Conservation (phyloP, 2,113 vertebrate species). For the Ranitomeya imitator region DNA sequence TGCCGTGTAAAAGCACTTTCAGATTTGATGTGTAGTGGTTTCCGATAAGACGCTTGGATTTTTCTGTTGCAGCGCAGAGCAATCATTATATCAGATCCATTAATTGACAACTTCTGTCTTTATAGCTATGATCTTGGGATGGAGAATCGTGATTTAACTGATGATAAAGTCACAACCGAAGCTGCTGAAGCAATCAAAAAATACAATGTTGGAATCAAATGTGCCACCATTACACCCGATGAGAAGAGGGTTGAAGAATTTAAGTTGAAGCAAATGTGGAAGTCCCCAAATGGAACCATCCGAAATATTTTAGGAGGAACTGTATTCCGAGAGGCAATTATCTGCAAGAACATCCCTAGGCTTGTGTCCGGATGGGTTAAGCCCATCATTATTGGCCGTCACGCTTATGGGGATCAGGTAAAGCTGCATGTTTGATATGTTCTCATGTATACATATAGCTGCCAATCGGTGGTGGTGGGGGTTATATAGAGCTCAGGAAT, state of each 20-base stretch:
- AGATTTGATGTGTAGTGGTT: background rate
- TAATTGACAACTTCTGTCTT: conserved; percentile 22
- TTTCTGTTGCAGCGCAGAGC: background rate
- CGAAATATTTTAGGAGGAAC: conserved; percentile 97
- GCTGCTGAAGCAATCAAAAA: conserved; percentile 91
- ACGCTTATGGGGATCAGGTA: conserved; percentile 96
- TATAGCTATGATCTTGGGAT: conserved; percentile 92
- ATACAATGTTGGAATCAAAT: conserved; percentile 92
- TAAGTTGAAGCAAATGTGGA: conserved; percentile 98
- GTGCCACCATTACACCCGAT: conserved; percentile 96
- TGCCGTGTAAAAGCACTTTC: no score
- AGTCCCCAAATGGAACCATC: conserved; percentile 97
- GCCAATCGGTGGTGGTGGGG: no score
- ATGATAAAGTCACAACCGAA: conserved; percentile 88
- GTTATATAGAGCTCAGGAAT: no score
- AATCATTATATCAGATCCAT: background rate
- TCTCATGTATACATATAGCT: no score
- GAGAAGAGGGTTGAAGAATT: conserved; percentile 97
- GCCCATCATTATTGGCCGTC: conserved; percentile 96
- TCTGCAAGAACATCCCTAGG: conserved; percentile 95
- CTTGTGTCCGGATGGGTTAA: conserved; percentile 92
- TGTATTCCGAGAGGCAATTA: conserved; percentile 96
- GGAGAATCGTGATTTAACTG: conserved; percentile 88
- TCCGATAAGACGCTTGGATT: no score
- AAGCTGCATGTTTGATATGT: conserved; percentile 56